Conservation (phyloP, 2,113 vertebrate genomes). For the Rhipidura dahli region DNA sequence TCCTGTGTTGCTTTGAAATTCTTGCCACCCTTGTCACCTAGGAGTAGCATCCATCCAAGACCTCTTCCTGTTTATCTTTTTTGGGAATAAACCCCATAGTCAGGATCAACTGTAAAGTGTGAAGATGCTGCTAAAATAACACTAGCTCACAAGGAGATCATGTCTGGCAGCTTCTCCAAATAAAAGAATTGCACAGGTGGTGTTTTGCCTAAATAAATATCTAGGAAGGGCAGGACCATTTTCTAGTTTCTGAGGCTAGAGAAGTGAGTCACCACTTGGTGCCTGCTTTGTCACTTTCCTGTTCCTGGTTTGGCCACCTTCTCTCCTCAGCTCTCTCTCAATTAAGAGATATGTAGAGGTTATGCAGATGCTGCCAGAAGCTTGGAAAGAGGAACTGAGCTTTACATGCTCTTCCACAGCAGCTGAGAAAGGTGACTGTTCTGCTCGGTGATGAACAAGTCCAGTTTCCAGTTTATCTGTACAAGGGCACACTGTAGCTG, state of each 20-base stretch:
- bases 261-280: not conserved
- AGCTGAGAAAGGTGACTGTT: not conserved
- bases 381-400: not conserved
- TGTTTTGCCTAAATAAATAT: not conserved
- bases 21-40: not conserved
- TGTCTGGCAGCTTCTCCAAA: not conserved
- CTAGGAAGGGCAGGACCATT: not conserved
- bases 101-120: not conserved
- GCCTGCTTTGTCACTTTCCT: not conserved
- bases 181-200: not conserved
- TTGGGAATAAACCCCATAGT: not conserved
- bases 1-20: not conserved
- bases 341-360: not conserved
- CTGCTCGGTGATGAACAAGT: not conserved
- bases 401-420: not conserved
- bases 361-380: not conserved
- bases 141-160: not conserved
- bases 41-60: fast-evolving
- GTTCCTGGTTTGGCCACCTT: not conserved
- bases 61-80: not conserved
- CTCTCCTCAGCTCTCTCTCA: fast-evolving
- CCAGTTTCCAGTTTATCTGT: not conserved
- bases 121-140: not conserved
- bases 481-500: not conserved
- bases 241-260: not conserved